A percentile compares a stretch with the other conserved stretches of the same genome.
phyloP scores from a whole-genome alignment of 2,888 invertebrate species.

The Morpho deidamia region DNA sequence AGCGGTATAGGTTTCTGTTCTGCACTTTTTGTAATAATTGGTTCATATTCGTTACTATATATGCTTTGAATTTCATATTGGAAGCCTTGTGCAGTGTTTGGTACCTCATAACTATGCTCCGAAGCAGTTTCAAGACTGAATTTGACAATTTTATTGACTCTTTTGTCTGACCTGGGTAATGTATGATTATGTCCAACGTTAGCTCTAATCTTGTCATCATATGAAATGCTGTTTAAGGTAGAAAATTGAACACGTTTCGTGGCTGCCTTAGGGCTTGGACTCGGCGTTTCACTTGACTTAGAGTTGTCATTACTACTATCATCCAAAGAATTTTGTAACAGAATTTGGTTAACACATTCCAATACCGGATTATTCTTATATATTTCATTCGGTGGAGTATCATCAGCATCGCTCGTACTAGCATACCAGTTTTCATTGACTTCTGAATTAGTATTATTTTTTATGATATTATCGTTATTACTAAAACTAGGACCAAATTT shows the following conservation, averaged over 20 bases:
- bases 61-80: constrained; percentile 81
- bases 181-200: constrained; percentile 48
- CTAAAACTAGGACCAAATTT: constrained; percentile 45
- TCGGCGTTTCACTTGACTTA: constrained; percentile 66
- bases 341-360: constrained; percentile 91
- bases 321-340: constrained; percentile 85
- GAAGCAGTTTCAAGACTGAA: constrained; percentile 73
- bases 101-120: constrained; percentile 81
- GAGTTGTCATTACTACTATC: constrained; percentile 74
- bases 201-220: constrained; percentile 64
- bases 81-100: constrained; percentile 73
- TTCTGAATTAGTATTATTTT: constrained; percentile 52
- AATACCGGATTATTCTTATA: constrained; percentile 90
- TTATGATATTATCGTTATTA: constrained; percentile 57
- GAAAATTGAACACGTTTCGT: constrained; percentile 81
- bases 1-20: constrained; percentile 54
- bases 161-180: constrained; percentile 64
- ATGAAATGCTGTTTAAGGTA: constrained; percentile 80
- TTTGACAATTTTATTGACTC: constrained; percentile 71
- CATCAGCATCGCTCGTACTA: constrained; percentile 87
- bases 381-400: constrained; percentile 82
- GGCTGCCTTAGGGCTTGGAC: constrained; percentile 69
- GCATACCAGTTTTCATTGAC: constrained; percentile 88
- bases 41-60: constrained; percentile 87
- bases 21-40: constrained; percentile 77